phyloP scores from a whole-genome alignment of 2,113 vertebrate genomes.

The Syngnathus floridae region DNA sequence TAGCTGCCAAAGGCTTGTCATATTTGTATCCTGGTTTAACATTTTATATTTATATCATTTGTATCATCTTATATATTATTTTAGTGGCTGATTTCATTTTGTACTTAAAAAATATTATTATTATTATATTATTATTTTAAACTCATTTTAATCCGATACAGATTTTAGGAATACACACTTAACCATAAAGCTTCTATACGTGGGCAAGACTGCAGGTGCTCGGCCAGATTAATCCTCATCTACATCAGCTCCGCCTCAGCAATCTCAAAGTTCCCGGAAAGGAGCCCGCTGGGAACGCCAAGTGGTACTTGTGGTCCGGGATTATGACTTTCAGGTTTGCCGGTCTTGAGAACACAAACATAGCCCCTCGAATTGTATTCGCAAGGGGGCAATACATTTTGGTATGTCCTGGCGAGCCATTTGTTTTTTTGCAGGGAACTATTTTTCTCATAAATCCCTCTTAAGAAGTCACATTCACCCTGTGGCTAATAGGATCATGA shows the following conservation, averaged over 20 bases:
- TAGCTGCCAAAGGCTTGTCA: neutral
- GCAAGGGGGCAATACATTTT: slow-evolving; percentile 40
- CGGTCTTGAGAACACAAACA: slow-evolving; percentile 66
- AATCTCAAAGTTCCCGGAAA: slow-evolving; percentile 59
- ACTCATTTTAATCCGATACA: too few species aligned
- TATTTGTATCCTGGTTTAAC: neutral
- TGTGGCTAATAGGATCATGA: slow-evolving; percentile 76
- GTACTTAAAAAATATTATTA: too few species aligned
- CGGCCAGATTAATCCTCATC: slow-evolving; percentile 58
- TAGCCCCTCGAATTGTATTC: slow-evolving; percentile 62
- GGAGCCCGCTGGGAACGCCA: slow-evolving; percentile 60
- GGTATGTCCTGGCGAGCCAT: slow-evolving; percentile 40
- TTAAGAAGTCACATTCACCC: slow-evolving; percentile 74
- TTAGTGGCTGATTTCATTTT: too few species aligned
- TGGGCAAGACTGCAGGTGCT: slow-evolving; percentile 56
- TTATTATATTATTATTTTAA: too few species aligned
- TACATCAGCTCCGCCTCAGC: slow-evolving; percentile 64
- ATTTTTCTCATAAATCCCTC: slow-evolving; percentile 75
- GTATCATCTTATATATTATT: too few species aligned
- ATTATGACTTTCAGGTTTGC: slow-evolving; percentile 70
- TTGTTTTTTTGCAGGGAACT: slow-evolving; percentile 62
- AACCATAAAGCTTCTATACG: too few species aligned
- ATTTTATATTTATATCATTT: neutral
- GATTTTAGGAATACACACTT: too few species aligned
- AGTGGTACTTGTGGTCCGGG: slow-evolving; percentile 67